Base-by-base conservation (phyloP, 2,113 vertebrate genomes). In the Lampris megalopsis region DNA sequence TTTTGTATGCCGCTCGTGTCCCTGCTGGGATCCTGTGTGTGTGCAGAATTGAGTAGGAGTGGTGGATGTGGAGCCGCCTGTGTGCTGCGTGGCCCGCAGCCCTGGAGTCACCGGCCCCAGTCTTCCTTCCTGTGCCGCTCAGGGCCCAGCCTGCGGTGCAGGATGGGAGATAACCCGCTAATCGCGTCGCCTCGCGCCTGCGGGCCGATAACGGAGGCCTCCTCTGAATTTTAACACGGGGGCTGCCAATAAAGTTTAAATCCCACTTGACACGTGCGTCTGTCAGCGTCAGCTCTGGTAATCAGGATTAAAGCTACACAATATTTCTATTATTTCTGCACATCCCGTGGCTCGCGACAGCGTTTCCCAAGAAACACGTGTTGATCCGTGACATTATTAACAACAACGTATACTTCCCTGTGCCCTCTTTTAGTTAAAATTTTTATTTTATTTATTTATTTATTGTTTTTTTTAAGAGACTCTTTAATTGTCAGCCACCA, bases 91-190 rank as follows among this genome's bases (percentile, higher is more conserved):
- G 87, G 82, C 86, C 61, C 7, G 48, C 79, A 86, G 90, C 86
- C 89, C 77, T 76, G 45, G 71, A 86, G 86, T 68, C 85, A 71
- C 81, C 77, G 3, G 83, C 71, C 67, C 73, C 67, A 24, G 86
- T 77, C 85, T 93, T 92, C 86, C 92, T 94, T 94, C 92, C 94
- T 94, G 92, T 83, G 85, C 88, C 74, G 80, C 76, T 64, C 69
- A 47, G 84, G 88, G 89, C 87, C 53, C 36, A 77, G 87, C 80
- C 86, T 73, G 64, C 79, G 84, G 84, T 87, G 91, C 91, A 90
- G 90, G 91, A 93, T 89, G 86, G 75, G 71, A 92, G 94, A 94
- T 95, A 94, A 93, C 83, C 66, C 49, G 61, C 80, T 94, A 92
- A 93, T 91, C 86, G 82, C 63, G 5, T 37, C 48, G 24, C 57